Evolutionary conservation across 2,113 vertebrate genomes (phyloP), one percentile per base, ranked within the genome.

Genomic region (Catharus minimus): DNA sequence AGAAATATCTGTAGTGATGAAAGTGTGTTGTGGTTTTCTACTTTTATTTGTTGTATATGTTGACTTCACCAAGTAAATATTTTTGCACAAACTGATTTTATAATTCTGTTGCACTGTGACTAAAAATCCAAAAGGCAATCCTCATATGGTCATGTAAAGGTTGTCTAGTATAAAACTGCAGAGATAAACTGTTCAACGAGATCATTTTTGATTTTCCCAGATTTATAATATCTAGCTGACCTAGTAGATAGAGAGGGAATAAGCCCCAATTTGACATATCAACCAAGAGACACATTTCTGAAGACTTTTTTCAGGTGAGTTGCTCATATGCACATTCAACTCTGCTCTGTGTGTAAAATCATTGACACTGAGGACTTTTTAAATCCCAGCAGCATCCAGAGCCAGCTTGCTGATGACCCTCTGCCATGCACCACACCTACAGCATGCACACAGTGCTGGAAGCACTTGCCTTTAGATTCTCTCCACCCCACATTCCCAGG

Each of bases 381-480:
- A 65, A 88, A 81, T 20, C 41, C 49, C 43, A 66, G 60, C 21
- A 86, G 90, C 76, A 66, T 8, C 55, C 75, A 53, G 43, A 30
- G 60, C 9, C 27, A 38, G 52, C 24, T 68, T 46, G 49, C 43
- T 43, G 86, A 21, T 75, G 58, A 80, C 36, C 69, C 73, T 78
- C 52, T 83, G 60, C 65, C 83, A 21, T 3, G 27, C 52, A 67
- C 46, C 30, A 20, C 82, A 76, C 79, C 85, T 58, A 46, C 36
- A 18, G 44, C 0, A 2, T 5, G 13, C 57, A 57, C 39, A 49
- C 0, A 64, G 47, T 13, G 44, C 61, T 41, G 49, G 67, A 27
- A 28, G 79, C 32, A 36, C 56, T 90, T 79, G 1, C n/a, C 56
- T 90, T 69, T 20, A 50, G 79, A 75, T 93, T 88, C 82, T 77